phyloP scores from a whole-genome alignment of 2,797 vertebrate species.

The Champsocephalus esox region DNA sequence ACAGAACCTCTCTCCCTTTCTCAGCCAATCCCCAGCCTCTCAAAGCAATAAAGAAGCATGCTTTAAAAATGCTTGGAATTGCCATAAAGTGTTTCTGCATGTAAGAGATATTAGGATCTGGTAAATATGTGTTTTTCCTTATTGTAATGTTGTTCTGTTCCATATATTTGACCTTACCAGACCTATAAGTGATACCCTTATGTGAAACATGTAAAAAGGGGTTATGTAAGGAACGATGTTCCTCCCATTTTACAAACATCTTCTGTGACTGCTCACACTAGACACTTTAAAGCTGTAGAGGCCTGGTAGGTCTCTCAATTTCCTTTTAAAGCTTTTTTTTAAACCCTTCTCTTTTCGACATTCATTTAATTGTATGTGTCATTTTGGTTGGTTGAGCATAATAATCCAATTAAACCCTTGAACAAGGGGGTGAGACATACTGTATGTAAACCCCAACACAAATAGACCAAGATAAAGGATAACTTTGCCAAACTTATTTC shows the following conservation, averaged over 20 bases:
- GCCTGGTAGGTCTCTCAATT: conserved; percentile 19
- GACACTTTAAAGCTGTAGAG: conserved; percentile 37
- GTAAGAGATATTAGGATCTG: conserved; percentile 6
- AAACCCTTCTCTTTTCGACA: conserved; percentile 25
- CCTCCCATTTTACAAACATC: conserved; percentile 47
- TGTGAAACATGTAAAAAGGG: conserved; percentile 12
- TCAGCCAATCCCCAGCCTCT: conserved; percentile 72
- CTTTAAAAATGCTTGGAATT: conserved; percentile 75
- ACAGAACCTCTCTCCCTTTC: conserved; percentile 71
- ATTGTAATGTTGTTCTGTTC: not conserved
- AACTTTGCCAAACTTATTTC: too few relatives aligned
- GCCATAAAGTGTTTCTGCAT: conserved; percentile 55
- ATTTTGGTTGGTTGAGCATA: not conserved
- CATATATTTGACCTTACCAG: not conserved
- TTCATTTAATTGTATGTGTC: not conserved
- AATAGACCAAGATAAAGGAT: too few relatives aligned
- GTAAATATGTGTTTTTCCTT: conserved; percentile 1
- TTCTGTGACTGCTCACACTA: conserved; percentile 42
- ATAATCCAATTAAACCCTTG: not conserved
- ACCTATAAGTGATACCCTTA: not conserved
- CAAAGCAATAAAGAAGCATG: conserved; percentile 69
- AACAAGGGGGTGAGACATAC: not conserved
- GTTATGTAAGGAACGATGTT: conserved; percentile 37
- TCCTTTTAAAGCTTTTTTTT: conserved; percentile 43
- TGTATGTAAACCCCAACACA: too few relatives aligned